Conservation (phyloP, 2,888 invertebrate genomes). For the Scelioninae gen. 1 region DNA sequence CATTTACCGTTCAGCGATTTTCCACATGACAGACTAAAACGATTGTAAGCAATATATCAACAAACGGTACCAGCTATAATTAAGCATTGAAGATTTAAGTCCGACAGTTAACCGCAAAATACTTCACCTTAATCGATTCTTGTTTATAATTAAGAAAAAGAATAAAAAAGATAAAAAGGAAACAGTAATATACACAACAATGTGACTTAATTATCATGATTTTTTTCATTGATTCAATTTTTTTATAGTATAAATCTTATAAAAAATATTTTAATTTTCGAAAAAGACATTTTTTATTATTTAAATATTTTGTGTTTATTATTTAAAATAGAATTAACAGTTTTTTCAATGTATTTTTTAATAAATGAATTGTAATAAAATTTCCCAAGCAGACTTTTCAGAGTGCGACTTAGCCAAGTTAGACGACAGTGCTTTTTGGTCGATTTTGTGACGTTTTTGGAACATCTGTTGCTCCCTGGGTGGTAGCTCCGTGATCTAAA, state of each 20-base stretch:
- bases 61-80: conserved; percentile 61
- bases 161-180: too few species aligned
- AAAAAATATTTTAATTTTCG: too few species aligned
- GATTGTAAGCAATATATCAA: conserved; percentile 59
- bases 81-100: conserved; percentile 42
- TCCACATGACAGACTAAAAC: conserved; percentile 73
- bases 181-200: background rate
- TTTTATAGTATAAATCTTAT: too few species aligned
- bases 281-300: too few species aligned
- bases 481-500: conserved; percentile 44
- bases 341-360: too few species aligned
- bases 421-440: too few species aligned
- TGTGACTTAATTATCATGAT: too few species aligned
- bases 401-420: too few species aligned
- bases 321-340: too few species aligned
- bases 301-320: too few species aligned
- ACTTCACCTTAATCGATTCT: background rate
- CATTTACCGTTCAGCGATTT: conserved; percentile 73
- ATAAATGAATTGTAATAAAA: too few species aligned
- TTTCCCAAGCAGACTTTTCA: conserved; percentile 19
- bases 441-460: conserved; percentile 73
- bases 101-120: conserved; percentile 25
- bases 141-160: background rate
- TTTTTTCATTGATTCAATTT: too few species aligned
- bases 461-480: conserved; percentile 66